Percentiles rank a stretch among this genome's conserved stretches.
Evolutionary conservation across 2,797 vertebrate genomes (phyloP).

Genomic region (Spinus olivaceus): DNA sequence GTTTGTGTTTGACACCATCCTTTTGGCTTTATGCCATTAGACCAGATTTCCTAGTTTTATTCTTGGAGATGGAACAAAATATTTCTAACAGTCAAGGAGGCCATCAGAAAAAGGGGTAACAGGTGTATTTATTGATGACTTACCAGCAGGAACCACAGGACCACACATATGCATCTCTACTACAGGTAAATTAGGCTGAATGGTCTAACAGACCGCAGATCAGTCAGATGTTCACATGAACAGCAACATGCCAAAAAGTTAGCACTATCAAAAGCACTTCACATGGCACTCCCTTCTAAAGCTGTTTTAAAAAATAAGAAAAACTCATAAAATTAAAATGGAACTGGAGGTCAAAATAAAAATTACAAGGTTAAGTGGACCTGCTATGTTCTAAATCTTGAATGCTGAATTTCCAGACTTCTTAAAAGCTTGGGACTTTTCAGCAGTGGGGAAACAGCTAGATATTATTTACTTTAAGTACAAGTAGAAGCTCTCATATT

Average conservation of each 20-base stretch:
- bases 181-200: neutral
- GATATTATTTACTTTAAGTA: neutral
- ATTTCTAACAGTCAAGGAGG: neutral
- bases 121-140: neutral
- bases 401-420: neutral
- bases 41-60: neutral
- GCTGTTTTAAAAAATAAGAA: neutral
- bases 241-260: neutral
- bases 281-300: neutral
- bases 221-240: neutral
- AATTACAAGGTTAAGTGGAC: neutral
- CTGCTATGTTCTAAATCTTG: neutral
- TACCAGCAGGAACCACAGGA: neutral
- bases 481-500: neutral
- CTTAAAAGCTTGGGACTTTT: neutral
- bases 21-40: neutral
- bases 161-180: neutral
- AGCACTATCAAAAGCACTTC: neutral
- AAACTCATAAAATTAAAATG: neutral
- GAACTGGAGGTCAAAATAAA: neutral
- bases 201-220: neutral
- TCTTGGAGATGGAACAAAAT: neutral
- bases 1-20: neutral
- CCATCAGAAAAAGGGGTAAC: neutral
- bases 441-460: neutral